Evolutionary conservation across 2,113 vertebrate genomes (phyloP).

Genomic region (Collichthys lucidus): DNA sequence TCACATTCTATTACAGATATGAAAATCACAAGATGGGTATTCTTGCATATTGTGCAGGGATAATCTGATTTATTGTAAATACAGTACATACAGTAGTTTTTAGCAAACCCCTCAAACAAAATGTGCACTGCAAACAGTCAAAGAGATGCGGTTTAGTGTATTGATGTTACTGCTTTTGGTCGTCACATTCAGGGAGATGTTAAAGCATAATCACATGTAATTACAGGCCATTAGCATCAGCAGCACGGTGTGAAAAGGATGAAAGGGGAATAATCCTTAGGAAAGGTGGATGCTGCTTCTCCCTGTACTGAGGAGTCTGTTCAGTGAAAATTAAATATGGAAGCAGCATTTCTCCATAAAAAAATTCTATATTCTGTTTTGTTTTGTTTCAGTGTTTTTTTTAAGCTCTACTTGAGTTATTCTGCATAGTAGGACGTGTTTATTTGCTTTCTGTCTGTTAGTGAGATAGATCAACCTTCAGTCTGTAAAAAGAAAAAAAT

Average conservation of each 20-base stretch:
- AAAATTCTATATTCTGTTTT: not conserved
- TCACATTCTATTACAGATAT: conserved; percentile 45
- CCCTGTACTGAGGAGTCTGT: not conserved
- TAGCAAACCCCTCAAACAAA: conserved; percentile 28
- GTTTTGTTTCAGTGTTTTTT: too few species aligned
- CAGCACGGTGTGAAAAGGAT: conserved; percentile 23
- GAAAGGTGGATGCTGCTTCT: conserved; percentile 42
- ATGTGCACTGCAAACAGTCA: conserved; percentile 14
- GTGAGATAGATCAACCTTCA: too few species aligned
- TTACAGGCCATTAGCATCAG: conserved; percentile 47
- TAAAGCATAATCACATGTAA: conserved; percentile 60
- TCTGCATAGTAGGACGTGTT: too few species aligned
- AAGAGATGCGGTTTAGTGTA: conserved; percentile 30
- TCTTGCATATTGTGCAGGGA: conserved; percentile 19
- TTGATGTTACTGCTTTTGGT: conserved; percentile 40
- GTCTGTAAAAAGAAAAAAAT: too few species aligned
- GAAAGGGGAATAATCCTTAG: conserved; percentile 38
- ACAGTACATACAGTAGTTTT: conserved; percentile 33
- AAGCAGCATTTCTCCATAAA: not conserved
- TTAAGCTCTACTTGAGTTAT: too few species aligned
- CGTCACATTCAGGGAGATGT: conserved; percentile 29
- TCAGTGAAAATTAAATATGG: conserved; percentile 33
- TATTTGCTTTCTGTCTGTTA: too few species aligned
- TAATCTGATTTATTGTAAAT: conserved; percentile 13
- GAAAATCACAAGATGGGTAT: conserved; percentile 11